phyloP scores from a whole-genome alignment of 2,113 vertebrate species.

The Carassius carassius region DNA sequence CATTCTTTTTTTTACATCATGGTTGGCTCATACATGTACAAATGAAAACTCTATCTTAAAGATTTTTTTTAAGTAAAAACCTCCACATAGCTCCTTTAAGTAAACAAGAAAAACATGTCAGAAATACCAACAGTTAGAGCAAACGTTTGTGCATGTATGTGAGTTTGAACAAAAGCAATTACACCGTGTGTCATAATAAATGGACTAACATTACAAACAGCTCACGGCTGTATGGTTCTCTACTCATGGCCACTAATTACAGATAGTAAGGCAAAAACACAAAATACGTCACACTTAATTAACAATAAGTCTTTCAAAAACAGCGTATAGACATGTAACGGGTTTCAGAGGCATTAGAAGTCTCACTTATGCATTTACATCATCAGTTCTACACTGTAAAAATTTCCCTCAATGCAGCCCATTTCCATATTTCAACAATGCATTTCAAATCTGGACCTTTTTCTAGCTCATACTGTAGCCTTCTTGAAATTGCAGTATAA shows the following conservation, averaged over 20 bases:
- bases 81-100: too few species aligned
- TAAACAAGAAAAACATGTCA: neutral
- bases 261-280: slow-evolving; percentile 45
- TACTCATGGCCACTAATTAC: slow-evolving; percentile 45
- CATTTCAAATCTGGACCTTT: slow-evolving; percentile 12
- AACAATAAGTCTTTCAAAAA: slow-evolving; percentile 3
- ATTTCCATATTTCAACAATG: too few species aligned
- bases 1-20: too few species aligned
- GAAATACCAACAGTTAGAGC: neutral
- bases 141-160: neutral
- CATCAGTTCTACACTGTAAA: slow-evolving; percentile 15
- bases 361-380: slow-evolving; percentile 11
- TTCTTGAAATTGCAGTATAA: slow-evolving; percentile 20
- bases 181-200: neutral
- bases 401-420: too few species aligned
- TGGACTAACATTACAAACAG: slow-evolving; percentile 11
- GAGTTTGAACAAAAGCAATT: neutral
- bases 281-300: slow-evolving; percentile 42
- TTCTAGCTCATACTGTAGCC: slow-evolving; percentile 1
- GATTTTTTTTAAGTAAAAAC: too few species aligned
- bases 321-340: neutral
- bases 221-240: neutral
- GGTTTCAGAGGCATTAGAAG: slow-evolving; percentile 10
- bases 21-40: too few species aligned
- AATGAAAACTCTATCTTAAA: too few species aligned